These are phyloP conservation scores for Taurulus bubalis DNA, from an alignment of 2,113 vertebrate species.

Conservation along the genomic window DNA sequence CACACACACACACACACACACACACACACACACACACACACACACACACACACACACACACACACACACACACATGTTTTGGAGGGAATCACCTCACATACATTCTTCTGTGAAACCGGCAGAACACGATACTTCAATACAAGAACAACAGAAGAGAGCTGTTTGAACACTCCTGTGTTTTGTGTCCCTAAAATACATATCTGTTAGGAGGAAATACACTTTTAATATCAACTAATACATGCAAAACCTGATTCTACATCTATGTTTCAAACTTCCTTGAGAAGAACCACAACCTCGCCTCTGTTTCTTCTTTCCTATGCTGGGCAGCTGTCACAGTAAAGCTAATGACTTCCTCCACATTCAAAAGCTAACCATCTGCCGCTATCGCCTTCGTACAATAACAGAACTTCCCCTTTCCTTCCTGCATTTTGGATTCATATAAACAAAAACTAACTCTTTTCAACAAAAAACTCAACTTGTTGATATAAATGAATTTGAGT, in stretches of 20 bases:
- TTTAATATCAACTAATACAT: background rate
- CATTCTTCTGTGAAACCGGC: too few relatives aligned
- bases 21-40: background rate
- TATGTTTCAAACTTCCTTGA: background rate
- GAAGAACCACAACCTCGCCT: background rate
- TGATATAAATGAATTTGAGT: slow-evolving; percentile 42
- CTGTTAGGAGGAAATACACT: background rate
- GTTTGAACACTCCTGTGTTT: too few relatives aligned
- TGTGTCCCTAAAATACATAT: background rate
- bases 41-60: background rate
- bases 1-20: background rate
- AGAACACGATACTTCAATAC: too few relatives aligned
- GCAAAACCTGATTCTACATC: slow-evolving; percentile 2
- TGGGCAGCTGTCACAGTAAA: slow-evolving; percentile 14
- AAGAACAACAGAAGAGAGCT: too few relatives aligned
- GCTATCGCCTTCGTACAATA: slow-evolving; percentile 9
- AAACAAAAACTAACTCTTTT: slow-evolving; percentile 40
- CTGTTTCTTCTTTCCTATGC: background rate
- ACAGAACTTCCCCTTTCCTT: slow-evolving; percentile 20
- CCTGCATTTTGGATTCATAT: slow-evolving; percentile 30
- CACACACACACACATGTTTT: slow-evolving; percentile 7
- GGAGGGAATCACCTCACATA: too few relatives aligned
- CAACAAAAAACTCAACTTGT: slow-evolving; percentile 17
- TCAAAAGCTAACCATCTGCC: slow-evolving; percentile 41
- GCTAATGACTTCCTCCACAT: slow-evolving; percentile 16